Conservation (phyloP, 2,888 invertebrate species). For the Nysson spinosus region DNA sequence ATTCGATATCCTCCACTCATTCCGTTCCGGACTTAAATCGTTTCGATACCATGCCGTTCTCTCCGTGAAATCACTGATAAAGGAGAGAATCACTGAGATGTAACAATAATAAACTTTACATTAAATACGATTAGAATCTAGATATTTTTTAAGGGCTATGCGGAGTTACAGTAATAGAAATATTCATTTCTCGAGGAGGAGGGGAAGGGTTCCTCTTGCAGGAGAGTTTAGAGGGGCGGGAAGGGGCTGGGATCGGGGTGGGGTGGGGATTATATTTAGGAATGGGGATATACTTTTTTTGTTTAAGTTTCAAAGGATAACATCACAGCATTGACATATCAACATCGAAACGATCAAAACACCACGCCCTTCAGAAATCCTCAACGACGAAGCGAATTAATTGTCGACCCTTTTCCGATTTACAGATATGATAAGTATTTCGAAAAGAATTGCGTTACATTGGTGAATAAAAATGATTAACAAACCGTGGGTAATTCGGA, state of each 20-base stretch:
- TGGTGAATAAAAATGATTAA: too few species aligned
- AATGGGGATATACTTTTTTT: conserved; percentile 61
- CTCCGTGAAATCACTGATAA: conserved; percentile 69
- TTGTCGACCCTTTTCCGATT: neutral
- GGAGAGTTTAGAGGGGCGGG: conserved; percentile 37
- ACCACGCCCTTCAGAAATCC: conserved; percentile 43
- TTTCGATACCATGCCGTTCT: conserved; percentile 53
- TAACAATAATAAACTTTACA: conserved; percentile 74
- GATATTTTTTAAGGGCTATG: conserved; percentile 66
- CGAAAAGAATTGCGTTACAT: too few species aligned
- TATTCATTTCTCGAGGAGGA: conserved; percentile 63
- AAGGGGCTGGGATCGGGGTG: conserved; percentile 33
- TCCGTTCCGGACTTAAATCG: neutral
- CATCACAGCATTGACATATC: conserved; percentile 76
- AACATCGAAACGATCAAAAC: conserved; percentile 71
- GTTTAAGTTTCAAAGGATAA: conserved; percentile 71
- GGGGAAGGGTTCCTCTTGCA: conserved; percentile 35
- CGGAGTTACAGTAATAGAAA: conserved; percentile 73
- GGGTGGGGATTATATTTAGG: conserved; percentile 20
- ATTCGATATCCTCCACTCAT: conserved; percentile 1
- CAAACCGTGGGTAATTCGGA: neutral
- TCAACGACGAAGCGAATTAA: neutral
- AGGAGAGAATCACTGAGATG: conserved; percentile 70
- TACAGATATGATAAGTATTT: too few species aligned
- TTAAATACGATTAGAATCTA: conserved; percentile 73